These are phyloP conservation scores for Syngnathus floridae DNA, from an alignment of 2,113 vertebrate genomes.

Conservation along the genomic window DNA sequence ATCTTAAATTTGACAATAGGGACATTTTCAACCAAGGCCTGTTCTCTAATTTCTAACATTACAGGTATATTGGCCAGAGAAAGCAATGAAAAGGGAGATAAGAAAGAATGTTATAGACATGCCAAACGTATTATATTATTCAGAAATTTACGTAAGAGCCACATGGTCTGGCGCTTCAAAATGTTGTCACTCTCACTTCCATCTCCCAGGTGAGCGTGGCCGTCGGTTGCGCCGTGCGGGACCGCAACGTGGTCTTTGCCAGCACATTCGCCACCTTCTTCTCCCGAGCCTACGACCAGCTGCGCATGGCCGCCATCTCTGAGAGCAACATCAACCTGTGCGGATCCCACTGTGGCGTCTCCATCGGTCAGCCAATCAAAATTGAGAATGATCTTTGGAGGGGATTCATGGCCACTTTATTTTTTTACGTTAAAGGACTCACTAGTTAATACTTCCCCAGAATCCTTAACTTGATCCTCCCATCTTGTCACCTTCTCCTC, in stretches of 20 bases:
- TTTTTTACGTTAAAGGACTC: too few species aligned
- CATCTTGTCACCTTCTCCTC: slow-evolving; percentile 22
- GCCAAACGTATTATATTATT: too few species aligned
- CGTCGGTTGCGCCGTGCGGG: slow-evolving; percentile 80
- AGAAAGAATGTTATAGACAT: too few species aligned
- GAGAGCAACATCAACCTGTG: slow-evolving; percentile 94
- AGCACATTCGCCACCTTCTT: slow-evolving; percentile 90
- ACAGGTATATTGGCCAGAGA: too few species aligned
- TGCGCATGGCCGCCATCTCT: slow-evolving; percentile 91
- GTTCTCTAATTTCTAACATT: too few species aligned
- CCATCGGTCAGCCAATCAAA: slow-evolving; percentile 78
- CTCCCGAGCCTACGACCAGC: slow-evolving; percentile 84
- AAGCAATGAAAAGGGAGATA: too few species aligned
- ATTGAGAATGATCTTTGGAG: not conserved
- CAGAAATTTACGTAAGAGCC: too few species aligned
- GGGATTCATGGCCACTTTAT: too few species aligned
- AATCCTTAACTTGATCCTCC: slow-evolving; percentile 15
- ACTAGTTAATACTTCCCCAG: not conserved
- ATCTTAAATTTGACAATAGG: too few species aligned
- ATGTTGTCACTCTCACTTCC: not conserved
- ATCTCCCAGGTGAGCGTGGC: slow-evolving; percentile 77
- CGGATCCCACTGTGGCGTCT: slow-evolving; percentile 88
- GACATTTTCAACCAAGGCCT: too few species aligned
- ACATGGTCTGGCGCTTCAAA: not conserved
- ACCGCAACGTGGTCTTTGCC: slow-evolving; percentile 84